Evolutionary conservation across 2,888 invertebrate species (phyloP).

Genomic region (Nineta flava): DNA sequence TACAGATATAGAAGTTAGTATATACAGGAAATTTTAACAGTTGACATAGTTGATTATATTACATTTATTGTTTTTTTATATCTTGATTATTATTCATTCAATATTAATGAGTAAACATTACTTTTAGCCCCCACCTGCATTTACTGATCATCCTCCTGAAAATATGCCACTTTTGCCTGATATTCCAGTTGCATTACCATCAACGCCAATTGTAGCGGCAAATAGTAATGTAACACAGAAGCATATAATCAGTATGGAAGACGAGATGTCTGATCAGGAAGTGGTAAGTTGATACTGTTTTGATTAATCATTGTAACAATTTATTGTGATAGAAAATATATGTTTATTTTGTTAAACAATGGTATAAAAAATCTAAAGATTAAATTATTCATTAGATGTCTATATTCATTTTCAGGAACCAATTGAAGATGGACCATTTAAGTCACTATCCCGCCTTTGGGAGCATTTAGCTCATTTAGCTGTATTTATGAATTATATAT

Average conservation of each 20-base stretch:
- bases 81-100: too few species aligned
- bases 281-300: slow-evolving; percentile 34
- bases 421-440: slow-evolving; percentile 77
- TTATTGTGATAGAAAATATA: not conserved
- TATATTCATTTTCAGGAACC: slow-evolving; percentile 36
- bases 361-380: not conserved
- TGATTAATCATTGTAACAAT: not conserved
- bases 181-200: not conserved
- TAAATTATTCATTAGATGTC: too few species aligned
- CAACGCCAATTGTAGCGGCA: slow-evolving; percentile 24
- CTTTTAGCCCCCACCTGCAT: not conserved
- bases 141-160: not conserved
- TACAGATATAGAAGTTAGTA: too few species aligned
- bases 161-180: not conserved
- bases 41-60: too few species aligned
- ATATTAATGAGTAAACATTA: not conserved
- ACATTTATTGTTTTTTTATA: too few species aligned
- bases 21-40: too few species aligned
- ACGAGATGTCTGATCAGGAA: slow-evolving; percentile 79
- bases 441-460: slow-evolving; percentile 62
- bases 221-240: slow-evolving; percentile 39
- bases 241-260: slow-evolving; percentile 89
- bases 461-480: slow-evolving; percentile 83
- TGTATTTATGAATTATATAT: slow-evolving; percentile 83
- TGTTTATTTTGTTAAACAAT: not conserved